These are phyloP conservation scores for Austrolebias charrua DNA, from an alignment of 2,797 vertebrate species.

Conservation along the genomic window DNA sequence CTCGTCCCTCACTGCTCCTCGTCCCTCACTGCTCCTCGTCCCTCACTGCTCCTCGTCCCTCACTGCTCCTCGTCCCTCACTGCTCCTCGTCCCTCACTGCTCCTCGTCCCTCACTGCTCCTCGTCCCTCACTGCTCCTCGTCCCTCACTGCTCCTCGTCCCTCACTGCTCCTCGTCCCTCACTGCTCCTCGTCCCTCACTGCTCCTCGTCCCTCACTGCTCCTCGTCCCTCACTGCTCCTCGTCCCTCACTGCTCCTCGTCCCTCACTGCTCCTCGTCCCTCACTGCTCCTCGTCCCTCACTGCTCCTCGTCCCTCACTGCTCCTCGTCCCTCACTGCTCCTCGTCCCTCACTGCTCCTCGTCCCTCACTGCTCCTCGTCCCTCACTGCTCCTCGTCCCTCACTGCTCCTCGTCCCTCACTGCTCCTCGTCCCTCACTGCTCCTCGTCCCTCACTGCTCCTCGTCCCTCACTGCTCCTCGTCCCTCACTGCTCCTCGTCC, in stretches of 20 bases:
- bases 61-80: conserved; percentile 63
- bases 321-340: conserved; percentile 65
- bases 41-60: conserved; percentile 65
- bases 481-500: conserved; percentile 67
- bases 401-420: conserved; percentile 63
- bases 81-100: conserved; percentile 63
- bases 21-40: conserved; percentile 66
- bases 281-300: conserved; percentile 63
- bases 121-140: conserved; percentile 65
- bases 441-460: conserved; percentile 66
- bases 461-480: conserved; percentile 65
- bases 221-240: conserved; percentile 65
- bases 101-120: conserved; percentile 66
- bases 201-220: conserved; percentile 64
- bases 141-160: conserved; percentile 67
- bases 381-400: conserved; percentile 65
- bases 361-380: conserved; percentile 66
- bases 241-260: conserved; percentile 66
- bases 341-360: conserved; percentile 65
- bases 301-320: conserved; percentile 64
- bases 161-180: conserved; percentile 63
- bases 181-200: conserved; percentile 64
- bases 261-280: conserved; percentile 65
- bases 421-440: conserved; percentile 63
- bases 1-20: conserved; percentile 65